A percentile compares a stretch with the other conserved stretches of the same genome.
These are phyloP conservation scores for Pseudomyrmex pallidus DNA, from an alignment of 1,140 invertebrate genomes.

Conservation along the genomic window DNA sequence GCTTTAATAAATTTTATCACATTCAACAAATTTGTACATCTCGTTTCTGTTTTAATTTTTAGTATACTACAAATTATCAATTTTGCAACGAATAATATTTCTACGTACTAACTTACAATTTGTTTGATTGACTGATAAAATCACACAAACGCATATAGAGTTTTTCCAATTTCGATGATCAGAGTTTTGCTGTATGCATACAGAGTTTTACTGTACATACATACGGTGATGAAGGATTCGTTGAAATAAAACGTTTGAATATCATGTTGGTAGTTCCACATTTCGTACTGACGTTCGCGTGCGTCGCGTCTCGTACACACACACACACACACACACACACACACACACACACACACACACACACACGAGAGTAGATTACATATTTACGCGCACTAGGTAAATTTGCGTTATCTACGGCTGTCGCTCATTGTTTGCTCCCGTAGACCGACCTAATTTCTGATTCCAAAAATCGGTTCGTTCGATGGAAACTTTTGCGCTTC, in stretches of 20 bases:
- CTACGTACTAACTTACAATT: neutral
- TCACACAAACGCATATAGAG: neutral
- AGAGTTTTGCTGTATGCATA: neutral
- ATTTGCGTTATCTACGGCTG: constrained; percentile 53
- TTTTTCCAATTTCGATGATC: neutral
- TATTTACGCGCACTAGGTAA: constrained; percentile 63
- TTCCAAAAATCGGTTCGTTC: constrained; percentile 51
- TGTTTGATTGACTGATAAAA: constrained; percentile 6
- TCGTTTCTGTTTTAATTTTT: neutral
- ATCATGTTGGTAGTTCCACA: neutral
- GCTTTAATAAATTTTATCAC: too few relatives aligned
- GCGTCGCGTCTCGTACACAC: neutral
- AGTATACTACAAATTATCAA: neutral
- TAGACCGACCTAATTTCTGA: constrained; percentile 59
- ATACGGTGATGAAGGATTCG: neutral
- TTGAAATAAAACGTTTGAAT: constrained; percentile 24
- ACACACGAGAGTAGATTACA: constrained; percentile 48
- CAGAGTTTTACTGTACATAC: neutral
- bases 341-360: too few relatives aligned
- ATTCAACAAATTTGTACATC: too few relatives aligned
- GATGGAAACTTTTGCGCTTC: constrained; percentile 8
- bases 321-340: neutral
- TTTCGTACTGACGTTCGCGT: constrained; percentile 3
- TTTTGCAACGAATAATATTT: neutral
- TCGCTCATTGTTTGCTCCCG: constrained; percentile 56